Conservation (phyloP, 1,140 invertebrate genomes). For the Hydropsyche tenuis region DNA sequence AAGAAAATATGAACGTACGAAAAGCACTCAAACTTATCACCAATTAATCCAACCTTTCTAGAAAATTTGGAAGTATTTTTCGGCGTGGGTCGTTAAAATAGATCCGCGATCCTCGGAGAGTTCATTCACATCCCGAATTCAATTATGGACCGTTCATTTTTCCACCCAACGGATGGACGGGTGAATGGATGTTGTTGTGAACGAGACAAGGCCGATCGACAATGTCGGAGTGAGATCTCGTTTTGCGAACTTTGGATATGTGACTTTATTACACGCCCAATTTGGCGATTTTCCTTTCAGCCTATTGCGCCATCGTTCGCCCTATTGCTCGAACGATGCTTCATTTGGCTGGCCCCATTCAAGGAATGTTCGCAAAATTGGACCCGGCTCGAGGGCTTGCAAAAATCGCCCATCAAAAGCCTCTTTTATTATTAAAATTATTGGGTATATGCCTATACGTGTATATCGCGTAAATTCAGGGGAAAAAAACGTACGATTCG, state of each 20-base stretch:
- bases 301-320: constrained; percentile 12
- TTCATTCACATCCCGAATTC: too few species aligned
- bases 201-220: not conserved
- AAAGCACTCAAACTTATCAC: not conserved
- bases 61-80: too few species aligned
- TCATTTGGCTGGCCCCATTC: constrained; percentile 29
- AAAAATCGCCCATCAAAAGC: not conserved
- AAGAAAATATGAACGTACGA: not conserved
- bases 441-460: not conserved
- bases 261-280: constrained; percentile 33
- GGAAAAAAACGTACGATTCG: too few species aligned
- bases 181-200: not conserved
- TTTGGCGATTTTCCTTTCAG: constrained; percentile 28
- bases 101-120: too few species aligned
- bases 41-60: too few species aligned
- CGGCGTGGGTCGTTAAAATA: too few species aligned
- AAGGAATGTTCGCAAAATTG: not conserved
- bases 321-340: constrained; percentile 19
- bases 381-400: not conserved
- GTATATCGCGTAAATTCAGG: too few species aligned
- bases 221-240: not conserved
- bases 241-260: constrained; percentile 28
- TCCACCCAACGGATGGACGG: not conserved
- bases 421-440: constrained; percentile 9
- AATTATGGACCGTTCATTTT: not conserved